Percentiles rank a stretch among this genome's conserved stretches.
Evolutionary conservation across 2,113 vertebrate species (phyloP).

Genomic region (Peucedramus taeniatus): DNA sequence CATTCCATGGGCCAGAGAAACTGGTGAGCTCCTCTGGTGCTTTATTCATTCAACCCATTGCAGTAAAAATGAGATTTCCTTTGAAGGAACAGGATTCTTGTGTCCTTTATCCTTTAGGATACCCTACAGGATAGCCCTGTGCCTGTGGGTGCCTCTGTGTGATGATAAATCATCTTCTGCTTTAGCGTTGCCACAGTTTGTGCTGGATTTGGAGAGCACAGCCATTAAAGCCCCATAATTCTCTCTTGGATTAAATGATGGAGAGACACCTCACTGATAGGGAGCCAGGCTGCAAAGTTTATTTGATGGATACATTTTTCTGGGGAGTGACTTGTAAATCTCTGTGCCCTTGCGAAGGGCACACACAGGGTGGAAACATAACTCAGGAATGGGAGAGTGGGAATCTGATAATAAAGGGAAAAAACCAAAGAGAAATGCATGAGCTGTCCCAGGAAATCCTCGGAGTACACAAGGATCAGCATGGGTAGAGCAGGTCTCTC

Average conservation of each 20-base stretch:
- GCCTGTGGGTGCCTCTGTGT: neutral
- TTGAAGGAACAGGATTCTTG: neutral
- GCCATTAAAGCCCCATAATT: neutral
- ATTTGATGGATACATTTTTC: conserved; percentile 1
- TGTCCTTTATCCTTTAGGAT: neutral
- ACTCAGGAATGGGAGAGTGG: neutral
- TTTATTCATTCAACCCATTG: neutral
- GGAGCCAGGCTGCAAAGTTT: neutral
- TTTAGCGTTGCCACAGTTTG: neutral
- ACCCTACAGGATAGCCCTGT: neutral
- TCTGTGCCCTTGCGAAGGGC: neutral
- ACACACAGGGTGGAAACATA: neutral
- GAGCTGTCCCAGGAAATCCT: neutral
- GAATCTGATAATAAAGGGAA: neutral
- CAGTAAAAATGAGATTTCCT: neutral
- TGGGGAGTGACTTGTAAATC: neutral
- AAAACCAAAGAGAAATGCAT: neutral
- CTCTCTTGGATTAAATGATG: neutral
- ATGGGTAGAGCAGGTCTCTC: neutral
- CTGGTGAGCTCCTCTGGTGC: neutral
- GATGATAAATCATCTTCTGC: neutral
- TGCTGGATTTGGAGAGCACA: neutral
- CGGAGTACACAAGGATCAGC: neutral
- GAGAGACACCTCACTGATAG: neutral
- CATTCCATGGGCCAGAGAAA: neutral